phyloP scores from a whole-genome alignment of 2,113 vertebrate genomes.

The Herpailurus yagouaroundi region DNA sequence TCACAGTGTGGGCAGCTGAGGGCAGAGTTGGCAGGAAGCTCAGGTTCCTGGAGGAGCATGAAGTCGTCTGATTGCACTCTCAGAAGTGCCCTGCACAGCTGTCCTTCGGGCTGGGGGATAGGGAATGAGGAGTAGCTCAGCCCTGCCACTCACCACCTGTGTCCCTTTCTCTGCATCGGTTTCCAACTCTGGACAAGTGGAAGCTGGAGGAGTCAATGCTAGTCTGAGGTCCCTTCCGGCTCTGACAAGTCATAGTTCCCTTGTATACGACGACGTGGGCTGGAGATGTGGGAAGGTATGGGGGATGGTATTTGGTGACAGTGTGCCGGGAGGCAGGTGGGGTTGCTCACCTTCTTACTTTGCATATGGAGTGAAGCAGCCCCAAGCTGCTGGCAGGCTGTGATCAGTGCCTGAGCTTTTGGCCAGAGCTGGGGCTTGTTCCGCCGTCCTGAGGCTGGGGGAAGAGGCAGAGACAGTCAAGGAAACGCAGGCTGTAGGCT shows the following conservation, averaged over 20 bases:
- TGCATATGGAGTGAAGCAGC: background rate
- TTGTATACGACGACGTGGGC: accelerated
- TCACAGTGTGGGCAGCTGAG: background rate
- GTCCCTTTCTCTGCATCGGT: background rate
- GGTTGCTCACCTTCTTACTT: background rate
- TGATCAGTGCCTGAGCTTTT: background rate
- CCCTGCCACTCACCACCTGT: background rate
- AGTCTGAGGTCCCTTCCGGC: background rate
- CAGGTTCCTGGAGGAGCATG: background rate
- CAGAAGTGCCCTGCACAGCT: background rate
- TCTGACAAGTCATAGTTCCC: background rate
- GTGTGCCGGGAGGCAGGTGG: background rate
- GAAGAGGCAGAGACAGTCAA: background rate
- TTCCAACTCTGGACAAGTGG: background rate
- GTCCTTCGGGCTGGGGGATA: background rate
- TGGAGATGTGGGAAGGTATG: background rate
- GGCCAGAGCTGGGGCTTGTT: background rate
- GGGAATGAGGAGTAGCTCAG: background rate
- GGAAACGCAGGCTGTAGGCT: background rate
- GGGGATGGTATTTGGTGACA: background rate
- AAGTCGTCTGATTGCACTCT: no score
- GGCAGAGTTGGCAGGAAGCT: no score
- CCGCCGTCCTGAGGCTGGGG: background rate
- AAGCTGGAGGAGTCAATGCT: background rate
- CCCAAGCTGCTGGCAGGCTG: background rate